A percentile compares a stretch with the other conserved stretches of the same genome.
Conservation (phyloP, 2,797 vertebrate species). For the Aphelocoma californica region DNA sequence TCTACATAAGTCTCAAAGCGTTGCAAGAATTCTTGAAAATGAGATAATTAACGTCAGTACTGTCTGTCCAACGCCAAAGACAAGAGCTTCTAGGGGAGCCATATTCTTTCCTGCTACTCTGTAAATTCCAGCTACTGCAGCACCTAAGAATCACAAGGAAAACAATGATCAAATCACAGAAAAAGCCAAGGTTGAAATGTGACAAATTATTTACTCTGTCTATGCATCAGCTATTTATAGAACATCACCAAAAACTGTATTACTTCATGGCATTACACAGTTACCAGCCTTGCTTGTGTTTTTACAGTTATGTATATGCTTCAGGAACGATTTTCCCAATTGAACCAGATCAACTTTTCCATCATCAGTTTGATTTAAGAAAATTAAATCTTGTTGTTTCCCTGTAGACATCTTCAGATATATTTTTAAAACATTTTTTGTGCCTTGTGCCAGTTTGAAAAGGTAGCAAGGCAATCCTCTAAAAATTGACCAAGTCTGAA, state of each 20-base stretch:
- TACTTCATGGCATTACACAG: not conserved
- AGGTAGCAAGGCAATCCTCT: not conserved
- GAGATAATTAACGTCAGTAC: slow-evolving; percentile 89
- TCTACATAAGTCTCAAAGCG: slow-evolving; percentile 78
- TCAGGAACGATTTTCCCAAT: not conserved
- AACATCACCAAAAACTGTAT: not conserved
- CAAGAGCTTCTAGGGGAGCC: slow-evolving; percentile 92
- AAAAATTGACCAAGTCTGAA: not conserved
- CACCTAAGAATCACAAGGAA: slow-evolving; percentile 77
- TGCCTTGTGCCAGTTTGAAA: not conserved
- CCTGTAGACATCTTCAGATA: not conserved
- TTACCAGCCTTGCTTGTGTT: not conserved
- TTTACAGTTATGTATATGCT: not conserved
- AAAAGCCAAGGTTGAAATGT: not conserved
- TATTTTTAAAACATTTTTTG: not conserved
- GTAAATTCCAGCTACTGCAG: slow-evolving; percentile 94
- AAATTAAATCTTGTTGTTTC: not conserved
- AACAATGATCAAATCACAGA: not conserved
- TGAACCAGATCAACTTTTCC: not conserved
- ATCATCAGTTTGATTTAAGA: not conserved
- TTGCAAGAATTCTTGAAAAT: slow-evolving; percentile 93
- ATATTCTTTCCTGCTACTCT: slow-evolving; percentile 97
- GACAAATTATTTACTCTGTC: not conserved
- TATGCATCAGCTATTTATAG: not conserved
- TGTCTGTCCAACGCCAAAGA: slow-evolving; percentile 94